Conservation (phyloP, 2,113 vertebrate species). For the Actenoides lindsayi region DNA sequence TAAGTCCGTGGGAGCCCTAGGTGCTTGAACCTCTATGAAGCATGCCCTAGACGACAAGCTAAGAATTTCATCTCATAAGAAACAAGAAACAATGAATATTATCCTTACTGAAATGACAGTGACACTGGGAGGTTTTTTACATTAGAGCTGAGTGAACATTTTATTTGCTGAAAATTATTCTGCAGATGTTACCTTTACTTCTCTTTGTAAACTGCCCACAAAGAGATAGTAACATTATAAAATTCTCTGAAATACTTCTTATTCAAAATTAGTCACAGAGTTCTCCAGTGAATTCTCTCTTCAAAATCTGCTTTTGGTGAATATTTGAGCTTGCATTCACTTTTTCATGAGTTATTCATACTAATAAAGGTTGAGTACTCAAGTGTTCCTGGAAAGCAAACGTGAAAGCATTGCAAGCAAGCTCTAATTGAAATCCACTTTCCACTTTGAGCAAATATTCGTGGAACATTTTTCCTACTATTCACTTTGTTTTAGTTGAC, state of each 20-base stretch:
- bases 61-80: constrained; percentile 7
- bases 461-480: constrained; percentile 49
- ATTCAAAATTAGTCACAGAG: constrained; percentile 43
- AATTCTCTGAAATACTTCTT: constrained; percentile 44
- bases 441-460: constrained; percentile 48
- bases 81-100: not conserved
- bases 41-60: not conserved
- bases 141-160: not conserved
- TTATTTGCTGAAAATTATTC: constrained; percentile 35
- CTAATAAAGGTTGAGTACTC: constrained; percentile 65
- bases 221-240: constrained; percentile 17
- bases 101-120: not conserved
- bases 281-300: constrained; percentile 35
- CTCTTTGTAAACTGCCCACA: not conserved
- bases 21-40: not conserved
- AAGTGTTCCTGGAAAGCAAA: constrained; percentile 67
- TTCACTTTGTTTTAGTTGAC: constrained; percentile 44
- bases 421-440: constrained; percentile 70
- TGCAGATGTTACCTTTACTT: not conserved
- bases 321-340: constrained; percentile 50
- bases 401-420: constrained; percentile 61
- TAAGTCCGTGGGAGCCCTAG: not conserved
- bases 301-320: constrained; percentile 50
- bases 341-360: constrained; percentile 66
- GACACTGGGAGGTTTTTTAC: not conserved